phyloP scores from a whole-genome alignment of 2,113 vertebrate species.

The Pituophis catenifer region DNA sequence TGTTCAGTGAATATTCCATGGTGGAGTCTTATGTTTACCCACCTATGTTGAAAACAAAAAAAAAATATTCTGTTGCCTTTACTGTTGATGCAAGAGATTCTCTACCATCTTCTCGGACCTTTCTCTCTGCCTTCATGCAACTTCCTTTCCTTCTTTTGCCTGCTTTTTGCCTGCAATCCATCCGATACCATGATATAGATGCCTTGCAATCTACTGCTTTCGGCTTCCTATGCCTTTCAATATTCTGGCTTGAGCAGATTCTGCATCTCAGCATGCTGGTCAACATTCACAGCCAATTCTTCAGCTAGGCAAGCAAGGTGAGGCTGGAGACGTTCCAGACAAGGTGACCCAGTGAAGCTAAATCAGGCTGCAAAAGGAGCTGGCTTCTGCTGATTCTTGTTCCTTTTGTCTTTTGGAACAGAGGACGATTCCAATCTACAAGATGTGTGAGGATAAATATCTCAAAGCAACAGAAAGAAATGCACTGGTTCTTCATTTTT shows the following conservation, averaged over 20 bases:
- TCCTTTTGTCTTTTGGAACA: neutral
- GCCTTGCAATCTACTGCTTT: neutral
- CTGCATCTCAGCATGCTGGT: neutral
- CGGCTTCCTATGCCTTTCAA: neutral
- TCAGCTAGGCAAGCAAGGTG: neutral
- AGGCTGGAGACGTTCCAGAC: neutral
- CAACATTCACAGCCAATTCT: neutral
- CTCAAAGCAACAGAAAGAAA: neutral
- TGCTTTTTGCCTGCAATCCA: neutral
- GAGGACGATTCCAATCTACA: neutral
- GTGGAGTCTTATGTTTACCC: neutral
- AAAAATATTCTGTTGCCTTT: neutral
- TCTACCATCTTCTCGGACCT: neutral
- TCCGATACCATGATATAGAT: neutral
- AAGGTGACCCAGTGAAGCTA: neutral
- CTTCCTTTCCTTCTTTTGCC: neutral
- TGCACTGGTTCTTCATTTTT: neutral
- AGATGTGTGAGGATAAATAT: neutral
- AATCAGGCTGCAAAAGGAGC: neutral
- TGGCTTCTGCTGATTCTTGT: neutral
- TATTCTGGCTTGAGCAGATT: neutral
- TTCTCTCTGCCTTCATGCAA: neutral
- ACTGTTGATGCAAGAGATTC: neutral
- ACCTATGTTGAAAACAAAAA: neutral
- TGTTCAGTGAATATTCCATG: neutral